Evolutionary conservation across 2,797 vertebrate species (phyloP), one percentile per base, ranked within the genome.

Genomic region (Gila robusta): DNA sequence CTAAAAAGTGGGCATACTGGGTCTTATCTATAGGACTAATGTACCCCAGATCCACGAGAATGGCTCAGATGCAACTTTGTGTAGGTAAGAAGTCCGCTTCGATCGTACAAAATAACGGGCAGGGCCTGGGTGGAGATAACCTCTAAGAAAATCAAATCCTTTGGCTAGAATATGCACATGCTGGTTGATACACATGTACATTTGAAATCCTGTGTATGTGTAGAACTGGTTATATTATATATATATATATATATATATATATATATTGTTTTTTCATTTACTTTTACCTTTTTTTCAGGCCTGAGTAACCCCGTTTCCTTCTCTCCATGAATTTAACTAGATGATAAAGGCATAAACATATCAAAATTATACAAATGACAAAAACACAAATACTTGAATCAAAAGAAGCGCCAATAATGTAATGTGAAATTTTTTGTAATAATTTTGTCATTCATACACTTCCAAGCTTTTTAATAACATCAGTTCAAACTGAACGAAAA

Each of bases 371-470:
- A 95, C 94, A 94, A 96, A 95, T 94, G 98, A 97, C 96, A 96
- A 96, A 96, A 95, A 97, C 94, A 94, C 95, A 97, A 97, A 99
- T 99, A 99, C 97, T 99, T 99, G 98, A 99, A 99, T 98, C 93
- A 86, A 94, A 95, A 94, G 91, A 96, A 97, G 97, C 97, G 97
- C 97, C 97, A 97, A 98, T 96, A 97, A 96, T 95, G 95, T 97
- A 98, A 98, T 98, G 97, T 98, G 98, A 98, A 98, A 95, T 96
- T 96, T 93, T 94, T 92, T 95, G 94, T 93, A 94, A 95, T 94
- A 91, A 94, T 91, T 95, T 94, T 95, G 93, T 94, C 93, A 94
- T 94, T 95, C 93, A 92, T 95, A 96, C 95, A 96, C 96, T 96
- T 97, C 97, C 95, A 95, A 96, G 96, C 95, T 94, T 95, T 95